Base-by-base conservation (phyloP, 2,797 vertebrate species). In the Glyptemys insculpta region DNA sequence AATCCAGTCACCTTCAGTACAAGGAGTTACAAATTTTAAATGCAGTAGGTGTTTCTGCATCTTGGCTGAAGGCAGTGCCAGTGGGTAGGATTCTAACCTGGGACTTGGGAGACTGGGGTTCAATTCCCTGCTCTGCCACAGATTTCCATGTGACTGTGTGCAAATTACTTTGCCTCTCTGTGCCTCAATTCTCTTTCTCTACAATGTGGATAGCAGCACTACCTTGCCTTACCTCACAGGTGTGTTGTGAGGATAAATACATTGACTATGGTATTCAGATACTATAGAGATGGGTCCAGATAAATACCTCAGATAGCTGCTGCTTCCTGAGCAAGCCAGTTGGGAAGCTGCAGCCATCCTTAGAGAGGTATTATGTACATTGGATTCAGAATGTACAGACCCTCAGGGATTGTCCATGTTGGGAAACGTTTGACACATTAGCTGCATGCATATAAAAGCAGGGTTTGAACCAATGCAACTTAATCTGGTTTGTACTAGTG, bases 401-500 rank as follows among this genome's bases (percentile, higher is more conserved):
- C 19, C 2, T 57, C 10, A 57, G 56, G 25, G 56, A 12, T n/a
- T 37, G 16, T n/a, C 8, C 34, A 68, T 2, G 18, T 2, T 21
- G 2, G 18, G 34, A 68, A 27, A 12, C 10, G 49, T 31, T 74
- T 87, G 41, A 2, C 2, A 53, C 3, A 3, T 16, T 16, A 44
- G 23, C 5, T 27, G 11, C 11, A 12, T 12, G 62, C 11, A 2
- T 9, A 31, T 4, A n/a, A 44, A 47, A 1, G 8, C 21, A 18
- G 19, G 18, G 8, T 68, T 37, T n/a, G 34, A 68, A 37, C 16
- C 4, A 68, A 18, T 21, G 12, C 34, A 68, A 37, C 16, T 18
- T 34, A 62, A 62, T 62, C 31, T 34, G 6, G 29, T 31, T 62
- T 12, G 27, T 27, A 8, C 0, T 0, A 5, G 18, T 76, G 27